Percentiles rank a stretch among this genome's conserved stretches.
Conservation (phyloP, 2,113 vertebrate species). For the Struthidea cinerea region DNA sequence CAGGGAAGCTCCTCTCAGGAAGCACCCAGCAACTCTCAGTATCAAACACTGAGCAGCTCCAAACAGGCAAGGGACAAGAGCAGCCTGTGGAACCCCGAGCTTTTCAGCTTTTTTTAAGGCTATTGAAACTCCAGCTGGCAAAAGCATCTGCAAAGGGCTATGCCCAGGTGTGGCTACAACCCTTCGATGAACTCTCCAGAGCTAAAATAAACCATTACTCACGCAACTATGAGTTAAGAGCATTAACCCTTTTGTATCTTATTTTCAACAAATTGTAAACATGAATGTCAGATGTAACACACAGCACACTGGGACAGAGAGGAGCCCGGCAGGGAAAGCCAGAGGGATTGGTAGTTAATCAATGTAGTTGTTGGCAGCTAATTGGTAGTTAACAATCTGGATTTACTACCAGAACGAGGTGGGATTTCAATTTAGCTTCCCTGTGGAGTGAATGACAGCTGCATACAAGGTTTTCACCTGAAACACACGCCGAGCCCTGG, state of each 20-base stretch:
- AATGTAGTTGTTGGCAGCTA: too few relatives aligned
- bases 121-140: background rate
- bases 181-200: rapidly evolving
- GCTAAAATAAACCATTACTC: background rate
- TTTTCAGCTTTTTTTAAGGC: background rate
- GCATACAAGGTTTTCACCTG: rapidly evolving
- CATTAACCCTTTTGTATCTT: background rate
- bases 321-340: background rate
- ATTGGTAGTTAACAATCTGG: background rate
- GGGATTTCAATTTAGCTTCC: background rate
- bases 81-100: rapidly evolving
- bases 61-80: background rate
- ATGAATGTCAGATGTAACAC: background rate
- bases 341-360: background rate
- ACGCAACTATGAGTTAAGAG: background rate
- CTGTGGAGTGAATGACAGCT: rapidly evolving
- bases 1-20: background rate
- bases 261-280: background rate
- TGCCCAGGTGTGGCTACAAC: background rate
- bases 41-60: rapidly evolving
- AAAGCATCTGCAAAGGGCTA: background rate
- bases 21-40: background rate
- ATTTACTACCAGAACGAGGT: background rate
- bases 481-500: background rate
- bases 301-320: rapidly evolving